phyloP scores from a whole-genome alignment of 2,888 invertebrate species.

The Dynastes hyllus region DNA sequence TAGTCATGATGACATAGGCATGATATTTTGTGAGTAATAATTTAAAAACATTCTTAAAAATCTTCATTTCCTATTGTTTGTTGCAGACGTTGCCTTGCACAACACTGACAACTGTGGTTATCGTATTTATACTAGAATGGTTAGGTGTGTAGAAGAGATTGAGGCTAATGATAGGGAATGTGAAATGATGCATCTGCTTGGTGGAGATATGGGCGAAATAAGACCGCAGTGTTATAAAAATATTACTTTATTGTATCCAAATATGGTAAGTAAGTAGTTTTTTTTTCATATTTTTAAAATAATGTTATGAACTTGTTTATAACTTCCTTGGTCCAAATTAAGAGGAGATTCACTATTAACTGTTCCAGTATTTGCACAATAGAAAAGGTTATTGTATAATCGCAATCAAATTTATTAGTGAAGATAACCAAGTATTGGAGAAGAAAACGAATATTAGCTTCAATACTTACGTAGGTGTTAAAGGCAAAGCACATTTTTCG shows the following conservation, averaged over 20 bases:
- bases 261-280: slow-evolving; percentile 62
- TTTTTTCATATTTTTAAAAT: slow-evolving; percentile 49
- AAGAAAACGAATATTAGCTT: slow-evolving; percentile 59
- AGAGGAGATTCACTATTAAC: slow-evolving; percentile 1
- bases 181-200: slow-evolving; percentile 65
- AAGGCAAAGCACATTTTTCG: background rate
- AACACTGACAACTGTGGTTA: slow-evolving; percentile 58
- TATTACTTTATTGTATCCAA: slow-evolving; percentile 68
- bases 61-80: slow-evolving; percentile 33
- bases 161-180: slow-evolving; percentile 62
- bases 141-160: slow-evolving; percentile 65
- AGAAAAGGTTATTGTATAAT: slow-evolving; percentile 60
- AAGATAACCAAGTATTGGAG: slow-evolving; percentile 54
- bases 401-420: slow-evolving; percentile 57
- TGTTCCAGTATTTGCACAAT: slow-evolving; percentile 60
- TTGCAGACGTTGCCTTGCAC: slow-evolving; percentile 59
- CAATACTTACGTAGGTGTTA: slow-evolving; percentile 53
- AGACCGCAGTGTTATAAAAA: slow-evolving; percentile 63
- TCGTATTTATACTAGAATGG: slow-evolving; percentile 63
- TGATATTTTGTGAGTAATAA: slow-evolving; percentile 63
- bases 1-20: slow-evolving; percentile 62
- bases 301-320: slow-evolving; percentile 52
- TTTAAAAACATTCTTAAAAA: background rate
- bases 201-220: slow-evolving; percentile 67
- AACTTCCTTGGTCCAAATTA: background rate